Base-by-base conservation (phyloP, 2,797 vertebrate genomes). In the Discoglossus pictus region DNA sequence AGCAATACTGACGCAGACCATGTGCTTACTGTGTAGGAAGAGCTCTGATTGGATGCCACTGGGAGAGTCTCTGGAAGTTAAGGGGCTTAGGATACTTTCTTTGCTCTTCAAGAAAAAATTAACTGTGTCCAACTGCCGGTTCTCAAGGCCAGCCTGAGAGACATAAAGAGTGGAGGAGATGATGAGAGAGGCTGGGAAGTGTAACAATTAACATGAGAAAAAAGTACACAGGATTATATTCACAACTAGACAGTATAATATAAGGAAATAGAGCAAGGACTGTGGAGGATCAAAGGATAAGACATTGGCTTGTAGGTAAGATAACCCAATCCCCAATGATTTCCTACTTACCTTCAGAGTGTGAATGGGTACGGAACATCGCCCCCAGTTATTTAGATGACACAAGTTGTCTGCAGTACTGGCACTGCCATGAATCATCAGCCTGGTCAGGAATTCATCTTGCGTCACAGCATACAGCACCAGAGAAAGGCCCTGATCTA, bases 91-190 rank as follows among this genome's bases (percentile, higher is more conserved):
- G 53, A 71, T 24, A 44, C 92, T 93, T 75, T 95, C 94, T 81
- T 98, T 98, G 80, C 95, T 98, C 80, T 98, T 99, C 65, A 99
- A 76, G 78, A 94, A 99, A 53, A 99, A 94, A 51, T 97, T 93
- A 7, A 98, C 95, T 0, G 92, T 99, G 73, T 99, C 97, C 69
- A 99, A 86, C 38, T 99, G 97, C 40, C 83, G 93, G 79, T 98
- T 98, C 77, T 96, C 94, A 82, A 99, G 84, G 8, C 96, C 97
- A 2, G 96, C 93, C 97, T 99, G 44, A 38, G 69, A 63, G 56
- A 35, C 53, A 2, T 34, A 61, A 36, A 17, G 31, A 50, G 12
- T 6, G 6, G 12, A 27, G 11, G 27, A 31, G 8, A 8, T 31
- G 27, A 8, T 7, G 20, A 61, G 16, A 6, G 21, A 11, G 27